A percentile compares a stretch with the other conserved stretches of the same genome.
Evolutionary conservation across 2,797 vertebrate species (phyloP).

Genomic region (Neosalanx taihuensis): DNA sequence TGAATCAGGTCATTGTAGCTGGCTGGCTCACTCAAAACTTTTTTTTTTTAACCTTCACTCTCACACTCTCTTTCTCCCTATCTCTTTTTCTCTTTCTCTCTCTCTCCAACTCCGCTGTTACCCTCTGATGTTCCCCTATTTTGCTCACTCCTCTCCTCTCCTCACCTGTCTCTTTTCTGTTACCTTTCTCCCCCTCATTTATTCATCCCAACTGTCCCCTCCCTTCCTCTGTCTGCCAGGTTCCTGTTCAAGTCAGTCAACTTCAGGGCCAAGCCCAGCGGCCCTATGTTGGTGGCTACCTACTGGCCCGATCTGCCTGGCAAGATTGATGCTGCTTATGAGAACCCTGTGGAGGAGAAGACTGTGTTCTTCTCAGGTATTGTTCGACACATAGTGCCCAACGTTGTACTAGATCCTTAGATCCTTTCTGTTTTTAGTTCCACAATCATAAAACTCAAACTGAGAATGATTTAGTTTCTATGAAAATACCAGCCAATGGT

Average conservation of each 20-base stretch:
- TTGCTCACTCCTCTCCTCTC: background rate
- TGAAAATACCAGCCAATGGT: background rate
- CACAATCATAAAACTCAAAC: background rate
- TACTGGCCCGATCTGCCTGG: constrained; percentile 93
- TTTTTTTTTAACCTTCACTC: constrained; percentile 13
- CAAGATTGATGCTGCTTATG: constrained; percentile 93
- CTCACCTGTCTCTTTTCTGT: background rate
- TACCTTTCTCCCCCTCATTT: constrained; percentile 14
- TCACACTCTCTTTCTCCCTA: constrained; percentile 18
- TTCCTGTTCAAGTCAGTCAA: constrained; percentile 93
- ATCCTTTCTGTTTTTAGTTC: background rate
- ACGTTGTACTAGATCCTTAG: background rate
- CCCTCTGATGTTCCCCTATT: constrained; percentile 26
- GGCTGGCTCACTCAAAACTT: constrained; percentile 46
- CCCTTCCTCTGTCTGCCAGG: constrained; percentile 65
- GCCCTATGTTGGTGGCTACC: constrained; percentile 89
- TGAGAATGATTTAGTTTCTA: background rate
- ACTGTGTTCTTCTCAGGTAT: constrained; percentile 94
- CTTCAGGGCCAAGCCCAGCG: constrained; percentile 82
- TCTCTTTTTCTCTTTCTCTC: constrained; percentile 31
- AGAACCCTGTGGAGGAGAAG: constrained; percentile 91
- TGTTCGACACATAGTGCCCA: background rate
- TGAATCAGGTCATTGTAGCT: constrained; percentile 83
- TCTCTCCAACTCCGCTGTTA: constrained; percentile 32
- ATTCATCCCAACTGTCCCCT: background rate